phyloP scores from a whole-genome alignment of 2,797 vertebrate species.

The Pangasius macronema region DNA sequence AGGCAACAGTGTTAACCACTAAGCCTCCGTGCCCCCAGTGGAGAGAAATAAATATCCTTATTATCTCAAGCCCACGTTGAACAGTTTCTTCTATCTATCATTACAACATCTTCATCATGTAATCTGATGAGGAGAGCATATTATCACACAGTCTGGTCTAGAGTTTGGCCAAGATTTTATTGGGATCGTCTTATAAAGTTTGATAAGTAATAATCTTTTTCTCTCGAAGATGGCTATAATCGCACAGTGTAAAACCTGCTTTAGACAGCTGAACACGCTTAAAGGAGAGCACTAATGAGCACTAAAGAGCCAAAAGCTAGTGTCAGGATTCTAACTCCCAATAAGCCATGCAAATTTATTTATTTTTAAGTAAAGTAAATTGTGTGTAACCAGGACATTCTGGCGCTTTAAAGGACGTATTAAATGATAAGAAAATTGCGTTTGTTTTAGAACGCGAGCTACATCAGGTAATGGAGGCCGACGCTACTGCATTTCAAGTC shows the following conservation, averaged over 20 bases:
- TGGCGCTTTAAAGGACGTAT: neutral
- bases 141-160: neutral
- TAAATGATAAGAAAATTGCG: neutral
- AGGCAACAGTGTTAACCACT: too few species aligned
- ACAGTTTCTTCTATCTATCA: neutral
- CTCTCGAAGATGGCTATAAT: neutral
- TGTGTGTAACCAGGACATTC: neutral
- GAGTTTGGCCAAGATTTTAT: neutral
- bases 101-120: neutral
- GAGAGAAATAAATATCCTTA: neutral
- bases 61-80: neutral
- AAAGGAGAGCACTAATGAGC: neutral
- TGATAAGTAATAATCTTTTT: too few species aligned
- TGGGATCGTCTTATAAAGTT: neutral
- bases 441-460: neutral
- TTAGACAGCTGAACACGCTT: neutral
- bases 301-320: neutral
- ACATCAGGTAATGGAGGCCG: neutral
- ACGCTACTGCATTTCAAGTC: neutral
- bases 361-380: neutral
- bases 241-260: neutral
- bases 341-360: neutral
- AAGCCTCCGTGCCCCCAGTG: neutral
- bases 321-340: neutral
- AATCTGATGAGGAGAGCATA: neutral